A percentile compares a stretch with the other conserved stretches of the same genome.
Conservation (phyloP, 2,113 vertebrate genomes). For the Pteruthius melanotis region DNA sequence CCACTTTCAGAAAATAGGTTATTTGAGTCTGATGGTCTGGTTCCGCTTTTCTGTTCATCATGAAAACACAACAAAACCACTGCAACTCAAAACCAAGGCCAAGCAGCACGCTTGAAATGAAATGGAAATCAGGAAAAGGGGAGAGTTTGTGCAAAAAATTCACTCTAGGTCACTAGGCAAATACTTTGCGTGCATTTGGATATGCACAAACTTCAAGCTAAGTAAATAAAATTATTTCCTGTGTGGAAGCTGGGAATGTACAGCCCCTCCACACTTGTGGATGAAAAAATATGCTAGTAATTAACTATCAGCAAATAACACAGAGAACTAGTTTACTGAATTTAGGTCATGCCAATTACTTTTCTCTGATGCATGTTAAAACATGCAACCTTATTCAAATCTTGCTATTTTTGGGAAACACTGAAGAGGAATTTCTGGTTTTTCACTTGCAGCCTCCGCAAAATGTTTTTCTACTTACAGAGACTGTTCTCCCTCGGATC, state of each 20-base stretch:
- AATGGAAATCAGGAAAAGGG: background rate
- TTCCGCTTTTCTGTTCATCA: background rate
- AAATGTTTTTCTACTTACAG: slow-evolving; percentile 55
- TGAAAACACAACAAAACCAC: background rate
- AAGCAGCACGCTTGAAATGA: background rate
- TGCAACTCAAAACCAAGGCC: background rate
- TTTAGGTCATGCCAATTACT: background rate
- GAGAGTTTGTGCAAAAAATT: background rate
- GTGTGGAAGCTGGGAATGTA: background rate
- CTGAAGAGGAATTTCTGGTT: slow-evolving; percentile 47
- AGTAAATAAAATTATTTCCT: background rate
- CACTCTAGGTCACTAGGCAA: background rate
- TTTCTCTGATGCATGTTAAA: background rate
- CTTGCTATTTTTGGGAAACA: slow-evolving; percentile 51
- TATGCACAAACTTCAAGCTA: background rate
- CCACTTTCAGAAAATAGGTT: background rate
- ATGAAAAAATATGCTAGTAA: background rate
- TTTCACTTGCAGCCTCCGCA: slow-evolving; percentile 29
- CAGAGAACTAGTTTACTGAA: background rate
- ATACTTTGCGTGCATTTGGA: background rate
- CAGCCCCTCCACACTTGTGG: background rate
- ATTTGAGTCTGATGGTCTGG: background rate
- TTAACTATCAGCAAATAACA: background rate
- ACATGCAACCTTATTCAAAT: background rate
- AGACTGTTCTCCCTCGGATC: background rate